Conservation (phyloP, 1,140 invertebrate genomes). For the Drosophila setifemur region DNA sequence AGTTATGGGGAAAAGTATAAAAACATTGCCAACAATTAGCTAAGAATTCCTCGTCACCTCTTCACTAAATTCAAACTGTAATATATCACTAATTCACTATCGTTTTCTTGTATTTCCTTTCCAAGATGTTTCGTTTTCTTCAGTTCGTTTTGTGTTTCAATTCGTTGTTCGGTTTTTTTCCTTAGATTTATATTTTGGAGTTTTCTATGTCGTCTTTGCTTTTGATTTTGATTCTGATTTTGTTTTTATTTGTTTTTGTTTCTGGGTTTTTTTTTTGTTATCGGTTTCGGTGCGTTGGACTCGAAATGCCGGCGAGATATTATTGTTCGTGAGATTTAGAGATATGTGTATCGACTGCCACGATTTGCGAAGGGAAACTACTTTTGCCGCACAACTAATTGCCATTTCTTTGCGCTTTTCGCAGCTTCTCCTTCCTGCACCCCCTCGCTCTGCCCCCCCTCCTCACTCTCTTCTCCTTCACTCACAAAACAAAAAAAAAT, state of each 20-base stretch:
- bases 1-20: conserved; percentile 53
- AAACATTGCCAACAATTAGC: conserved; percentile 7
- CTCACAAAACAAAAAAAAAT: neutral
- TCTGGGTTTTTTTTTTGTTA: neutral
- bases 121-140: conserved; percentile 16
- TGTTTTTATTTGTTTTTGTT: conserved; percentile 1
- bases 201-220: conserved; percentile 1
- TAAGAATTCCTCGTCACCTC: neutral
- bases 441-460: conserved; percentile 1
- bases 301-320: conserved; percentile 54
- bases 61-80: neutral
- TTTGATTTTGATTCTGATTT: conserved; percentile 1
- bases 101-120: conserved; percentile 8
- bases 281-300: neutral
- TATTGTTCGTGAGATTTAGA: conserved; percentile 20
- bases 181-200: conserved; percentile 11
- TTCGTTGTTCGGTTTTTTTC: too few relatives aligned
- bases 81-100: conserved; percentile 11
- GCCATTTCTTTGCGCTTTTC: conserved; percentile 31
- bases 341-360: conserved; percentile 41
- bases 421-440: conserved; percentile 8
- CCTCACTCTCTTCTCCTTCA: neutral
- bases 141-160: conserved; percentile 26
- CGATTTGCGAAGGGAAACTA: conserved; percentile 73
- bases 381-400: conserved; percentile 42